phyloP scores from a whole-genome alignment of 2,888 invertebrate genomes.

The Osmoderma eremita region DNA sequence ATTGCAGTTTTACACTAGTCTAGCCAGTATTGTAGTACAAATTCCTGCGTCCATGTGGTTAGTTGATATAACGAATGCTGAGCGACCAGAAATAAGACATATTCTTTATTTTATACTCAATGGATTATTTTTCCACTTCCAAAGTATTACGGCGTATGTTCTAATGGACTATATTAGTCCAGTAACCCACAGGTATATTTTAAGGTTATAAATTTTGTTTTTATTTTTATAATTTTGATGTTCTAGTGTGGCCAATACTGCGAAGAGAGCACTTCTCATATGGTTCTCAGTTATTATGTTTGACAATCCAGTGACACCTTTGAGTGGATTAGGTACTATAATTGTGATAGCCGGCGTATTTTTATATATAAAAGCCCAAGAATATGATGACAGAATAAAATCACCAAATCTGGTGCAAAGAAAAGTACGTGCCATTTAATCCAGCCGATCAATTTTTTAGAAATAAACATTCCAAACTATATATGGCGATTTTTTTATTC shows the following conservation, averaged over 20 bases:
- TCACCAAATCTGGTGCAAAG: constrained; percentile 60
- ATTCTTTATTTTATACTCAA: constrained; percentile 73
- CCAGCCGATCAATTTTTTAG: background rate
- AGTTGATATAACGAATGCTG: constrained; percentile 69
- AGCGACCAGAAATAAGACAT: constrained; percentile 65
- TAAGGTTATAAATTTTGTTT: background rate
- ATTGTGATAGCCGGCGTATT: constrained; percentile 78
- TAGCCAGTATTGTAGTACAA: constrained; percentile 78
- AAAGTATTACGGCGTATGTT: constrained; percentile 82
- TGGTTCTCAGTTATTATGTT: constrained; percentile 81
- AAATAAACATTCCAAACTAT: constrained; percentile 3
- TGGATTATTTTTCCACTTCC: constrained; percentile 82
- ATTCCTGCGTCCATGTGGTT: constrained; percentile 75
- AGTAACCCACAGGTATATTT: constrained; percentile 76
- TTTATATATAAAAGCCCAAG: constrained; percentile 78
- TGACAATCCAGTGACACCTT: constrained; percentile 77
- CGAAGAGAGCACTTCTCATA: constrained; percentile 80
- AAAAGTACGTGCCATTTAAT: constrained; percentile 62
- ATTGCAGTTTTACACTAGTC: constrained; percentile 80
- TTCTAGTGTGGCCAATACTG: constrained; percentile 81
- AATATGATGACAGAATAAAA: constrained; percentile 65
- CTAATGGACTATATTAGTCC: constrained; percentile 84
- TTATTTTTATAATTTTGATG: constrained; percentile 27
- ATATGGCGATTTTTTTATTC: constrained; percentile 15
- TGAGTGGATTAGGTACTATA: constrained; percentile 77